Evolutionary conservation across 2,797 vertebrate genomes (phyloP).

Genomic region (Cynopterus sphinx): DNA sequence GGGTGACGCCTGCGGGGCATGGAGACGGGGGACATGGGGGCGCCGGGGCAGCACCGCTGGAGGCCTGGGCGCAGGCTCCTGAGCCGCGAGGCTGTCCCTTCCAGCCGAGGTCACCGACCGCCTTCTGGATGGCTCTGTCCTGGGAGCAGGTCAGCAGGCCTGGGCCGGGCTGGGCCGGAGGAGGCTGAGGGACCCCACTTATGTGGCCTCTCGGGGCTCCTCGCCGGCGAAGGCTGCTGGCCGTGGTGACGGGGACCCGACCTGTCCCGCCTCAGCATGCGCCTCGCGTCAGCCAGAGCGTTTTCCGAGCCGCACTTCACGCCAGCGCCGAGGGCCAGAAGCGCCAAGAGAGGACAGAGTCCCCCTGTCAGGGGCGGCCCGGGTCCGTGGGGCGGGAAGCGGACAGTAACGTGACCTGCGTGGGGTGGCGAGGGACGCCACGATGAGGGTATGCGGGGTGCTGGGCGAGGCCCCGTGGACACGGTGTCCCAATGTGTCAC

Average conservation of each 20-base stretch:
- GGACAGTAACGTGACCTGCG: not conserved
- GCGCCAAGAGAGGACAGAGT: not conserved
- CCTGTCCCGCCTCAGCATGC: not conserved
- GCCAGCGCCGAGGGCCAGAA: not conserved
- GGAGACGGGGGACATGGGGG: too few relatives aligned
- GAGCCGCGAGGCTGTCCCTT: not conserved
- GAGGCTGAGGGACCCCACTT: not conserved
- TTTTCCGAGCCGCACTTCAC: not conserved
- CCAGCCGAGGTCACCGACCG: not conserved
- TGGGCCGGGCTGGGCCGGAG: too few relatives aligned
- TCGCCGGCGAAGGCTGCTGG: accelerated
- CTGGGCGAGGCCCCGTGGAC: not conserved
- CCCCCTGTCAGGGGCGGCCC: too few relatives aligned
- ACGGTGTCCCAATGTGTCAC: not conserved
- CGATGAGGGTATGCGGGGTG: not conserved
- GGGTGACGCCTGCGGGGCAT: accelerated
- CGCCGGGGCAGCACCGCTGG: not conserved
- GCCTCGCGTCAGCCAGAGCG: not conserved
- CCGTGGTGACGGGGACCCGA: accelerated
- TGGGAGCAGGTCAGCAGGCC: not conserved
- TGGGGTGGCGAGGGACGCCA: not conserved
- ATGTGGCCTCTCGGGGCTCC: not conserved
- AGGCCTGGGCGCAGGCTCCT: not conserved
- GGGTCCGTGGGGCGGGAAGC: not conserved
- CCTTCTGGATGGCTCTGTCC: not conserved